Conservation (phyloP, 1,140 invertebrate species). For the Drosophila orena region DNA sequence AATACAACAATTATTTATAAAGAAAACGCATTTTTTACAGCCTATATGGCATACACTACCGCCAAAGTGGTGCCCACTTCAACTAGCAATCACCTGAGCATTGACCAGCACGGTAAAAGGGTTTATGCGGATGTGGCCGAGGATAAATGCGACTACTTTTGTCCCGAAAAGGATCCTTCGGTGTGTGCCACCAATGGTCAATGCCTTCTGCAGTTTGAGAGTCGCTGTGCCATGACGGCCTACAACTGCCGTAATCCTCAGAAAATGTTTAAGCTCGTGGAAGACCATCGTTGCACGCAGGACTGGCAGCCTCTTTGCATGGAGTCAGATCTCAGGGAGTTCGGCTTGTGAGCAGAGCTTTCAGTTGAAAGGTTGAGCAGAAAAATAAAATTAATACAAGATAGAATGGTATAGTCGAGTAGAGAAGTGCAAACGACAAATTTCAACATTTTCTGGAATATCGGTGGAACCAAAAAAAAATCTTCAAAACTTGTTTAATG, state of each 20-base stretch:
- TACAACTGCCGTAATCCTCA: conserved; percentile 77
- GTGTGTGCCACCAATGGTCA: conserved; percentile 71
- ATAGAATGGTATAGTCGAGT: too few relatives aligned
- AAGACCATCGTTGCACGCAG: conserved; percentile 57
- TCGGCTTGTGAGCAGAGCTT: conserved; percentile 16
- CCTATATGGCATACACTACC: conserved; percentile 7
- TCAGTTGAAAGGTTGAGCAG: conserved; percentile 19
- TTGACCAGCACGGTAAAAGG: conserved; percentile 57
- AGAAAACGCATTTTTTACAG: conserved; percentile 7
- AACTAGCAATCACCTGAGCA: conserved; percentile 37
- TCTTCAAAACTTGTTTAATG: too few relatives aligned
- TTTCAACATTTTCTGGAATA: too few relatives aligned
- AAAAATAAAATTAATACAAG: background rate
- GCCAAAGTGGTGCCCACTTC: conserved; percentile 55
- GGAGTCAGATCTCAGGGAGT: conserved; percentile 49
- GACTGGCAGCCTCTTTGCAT: conserved; percentile 57
- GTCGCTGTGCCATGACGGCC: conserved; percentile 60
- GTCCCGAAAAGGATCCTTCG: conserved; percentile 45
- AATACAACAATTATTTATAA: background rate
- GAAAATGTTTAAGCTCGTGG: conserved; percentile 59
- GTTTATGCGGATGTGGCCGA: conserved; percentile 34
- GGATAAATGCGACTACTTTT: conserved; percentile 58
- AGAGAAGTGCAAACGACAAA: too few relatives aligned
- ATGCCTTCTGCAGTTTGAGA: conserved; percentile 66
- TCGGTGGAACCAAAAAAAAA: too few relatives aligned